Percentiles rank a stretch among this genome's conserved stretches.
phyloP scores from a whole-genome alignment of 2,888 invertebrate species.

The Plagodis pulveraria region DNA sequence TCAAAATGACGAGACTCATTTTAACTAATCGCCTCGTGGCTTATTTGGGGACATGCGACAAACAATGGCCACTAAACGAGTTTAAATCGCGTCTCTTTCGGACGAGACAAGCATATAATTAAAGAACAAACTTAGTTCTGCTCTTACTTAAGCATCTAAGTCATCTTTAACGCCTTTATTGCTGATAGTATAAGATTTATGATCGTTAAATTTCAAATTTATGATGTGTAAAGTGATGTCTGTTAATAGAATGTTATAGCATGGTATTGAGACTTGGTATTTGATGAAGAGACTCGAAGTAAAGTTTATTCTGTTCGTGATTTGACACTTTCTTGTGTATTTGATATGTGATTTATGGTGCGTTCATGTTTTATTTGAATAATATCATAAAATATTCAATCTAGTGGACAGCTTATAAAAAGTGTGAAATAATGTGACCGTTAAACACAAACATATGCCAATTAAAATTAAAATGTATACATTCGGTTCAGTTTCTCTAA shows the following conservation, averaged over 20 bases:
- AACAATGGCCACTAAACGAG: slow-evolving; percentile 73
- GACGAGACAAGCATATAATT: slow-evolving; percentile 76
- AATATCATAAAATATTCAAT: background rate
- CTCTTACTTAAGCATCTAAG: slow-evolving; percentile 17
- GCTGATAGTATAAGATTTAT: slow-evolving; percentile 27
- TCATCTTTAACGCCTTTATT: slow-evolving; percentile 32
- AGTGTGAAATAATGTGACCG: too few relatives aligned
- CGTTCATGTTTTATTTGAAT: slow-evolving; percentile 1
- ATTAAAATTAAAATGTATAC: background rate
- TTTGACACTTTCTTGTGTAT: slow-evolving; percentile 24
- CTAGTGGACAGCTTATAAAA: background rate
- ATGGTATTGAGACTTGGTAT: slow-evolving; percentile 13
- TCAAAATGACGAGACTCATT: slow-evolving; percentile 30
- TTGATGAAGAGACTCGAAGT: slow-evolving; percentile 14
- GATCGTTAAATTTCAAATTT: slow-evolving; percentile 26
- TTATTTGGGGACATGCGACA: slow-evolving; percentile 57
- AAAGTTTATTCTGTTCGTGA: slow-evolving; percentile 2
- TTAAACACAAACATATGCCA: too few relatives aligned
- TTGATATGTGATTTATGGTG: slow-evolving; percentile 14
- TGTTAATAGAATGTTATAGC: slow-evolving; percentile 24
- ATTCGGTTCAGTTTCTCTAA: background rate
- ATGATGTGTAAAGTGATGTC: slow-evolving; percentile 26
- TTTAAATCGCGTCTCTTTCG: slow-evolving; percentile 70
- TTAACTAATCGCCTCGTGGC: slow-evolving; percentile 50
- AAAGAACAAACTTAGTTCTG: slow-evolving; percentile 46